Evolutionary conservation across 2,797 vertebrate species (phyloP), one percentile per base, ranked within the genome.

Genomic region (Sebastes goodei): DNA sequence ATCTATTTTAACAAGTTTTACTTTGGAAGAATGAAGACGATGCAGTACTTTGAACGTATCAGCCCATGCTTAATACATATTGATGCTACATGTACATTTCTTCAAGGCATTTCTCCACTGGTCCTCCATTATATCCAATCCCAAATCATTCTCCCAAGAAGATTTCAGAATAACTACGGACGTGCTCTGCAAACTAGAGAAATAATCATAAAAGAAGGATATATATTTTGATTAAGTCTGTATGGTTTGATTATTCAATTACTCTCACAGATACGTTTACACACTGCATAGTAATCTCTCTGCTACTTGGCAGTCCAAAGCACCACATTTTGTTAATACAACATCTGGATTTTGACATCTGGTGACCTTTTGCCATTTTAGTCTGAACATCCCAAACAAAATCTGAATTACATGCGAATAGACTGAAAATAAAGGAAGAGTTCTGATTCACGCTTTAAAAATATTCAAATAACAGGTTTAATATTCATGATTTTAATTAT

Each of bases 271-370:
- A 33, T 12, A 15, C 1, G 0, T 60, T 60, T 15, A 38, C 14
- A 71, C 9, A 14, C 20, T 64, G 12, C 12, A 6, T 35, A 30
- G 11, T 35, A 23, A 56, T 20, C 33, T 17, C 42, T 21, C 10
- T 23, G 33, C 33, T 21, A 23, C 23, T 71, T 29, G 7, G 21
- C 23, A 29, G 3, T 72, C 29, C 3, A 33, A 15, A 11, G 49
- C 29, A 8, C 2, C 20, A 1, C 2, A n/a, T 59, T 61, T 25
- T 32, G 21, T 35, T 30, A 15, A 23, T 38, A 46, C 27, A 20
- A 20, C 77, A 81, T 75, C 33, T 78, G 68, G 17, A 3, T 23
- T 68, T 6, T 42, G 30, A 78, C 64, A 46, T 73, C 59, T 83
- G 62, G 59, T 73, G 52, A 73, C 55, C 29, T 82, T 67, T 71